phyloP scores from a whole-genome alignment of 2,888 invertebrate genomes.

The Nudaria mundana region DNA sequence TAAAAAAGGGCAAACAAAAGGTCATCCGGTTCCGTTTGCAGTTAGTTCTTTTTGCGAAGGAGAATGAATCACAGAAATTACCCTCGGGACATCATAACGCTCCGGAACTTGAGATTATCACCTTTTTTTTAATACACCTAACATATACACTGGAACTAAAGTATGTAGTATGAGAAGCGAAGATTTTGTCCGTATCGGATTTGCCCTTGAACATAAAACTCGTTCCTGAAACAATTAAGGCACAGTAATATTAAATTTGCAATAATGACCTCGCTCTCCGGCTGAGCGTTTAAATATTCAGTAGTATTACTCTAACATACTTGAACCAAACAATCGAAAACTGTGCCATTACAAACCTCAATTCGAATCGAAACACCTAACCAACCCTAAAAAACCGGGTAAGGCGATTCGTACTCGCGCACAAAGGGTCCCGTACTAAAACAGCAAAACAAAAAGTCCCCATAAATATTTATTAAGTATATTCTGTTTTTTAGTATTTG shows the following conservation, averaged over 20 bases:
- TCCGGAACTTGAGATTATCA: slow-evolving; percentile 21
- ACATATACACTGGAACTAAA: slow-evolving; percentile 11
- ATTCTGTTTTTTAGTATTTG: too few species aligned
- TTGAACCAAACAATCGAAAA: slow-evolving; percentile 12
- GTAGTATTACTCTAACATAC: slow-evolving; percentile 16
- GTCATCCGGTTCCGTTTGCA: slow-evolving; percentile 26
- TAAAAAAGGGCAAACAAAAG: slow-evolving; percentile 23
- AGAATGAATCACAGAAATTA: slow-evolving; percentile 21
- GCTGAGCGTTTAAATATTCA: slow-evolving; percentile 38
- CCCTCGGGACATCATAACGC: slow-evolving; percentile 15
- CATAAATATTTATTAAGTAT: too few species aligned
- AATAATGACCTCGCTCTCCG: slow-evolving; percentile 34
- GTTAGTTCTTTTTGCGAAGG: slow-evolving; percentile 15
- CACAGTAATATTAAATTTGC: slow-evolving; percentile 42
- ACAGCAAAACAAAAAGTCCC: too few species aligned
- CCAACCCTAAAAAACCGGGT: too few species aligned
- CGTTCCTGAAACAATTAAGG: slow-evolving; percentile 49
- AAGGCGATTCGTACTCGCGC: too few species aligned
- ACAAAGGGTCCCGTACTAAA: too few species aligned
- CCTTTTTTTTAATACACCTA: slow-evolving; percentile 18
- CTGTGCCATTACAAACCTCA: slow-evolving; percentile 11
- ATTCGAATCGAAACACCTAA: slow-evolving; percentile 7
- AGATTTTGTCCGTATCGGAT: slow-evolving; percentile 12
- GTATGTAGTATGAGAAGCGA: slow-evolving; percentile 10
- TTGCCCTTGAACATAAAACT: slow-evolving; percentile 26